These are phyloP conservation scores for Eristalis arbustorum DNA, from an alignment of 2,888 invertebrate species.

Conservation along the genomic window DNA sequence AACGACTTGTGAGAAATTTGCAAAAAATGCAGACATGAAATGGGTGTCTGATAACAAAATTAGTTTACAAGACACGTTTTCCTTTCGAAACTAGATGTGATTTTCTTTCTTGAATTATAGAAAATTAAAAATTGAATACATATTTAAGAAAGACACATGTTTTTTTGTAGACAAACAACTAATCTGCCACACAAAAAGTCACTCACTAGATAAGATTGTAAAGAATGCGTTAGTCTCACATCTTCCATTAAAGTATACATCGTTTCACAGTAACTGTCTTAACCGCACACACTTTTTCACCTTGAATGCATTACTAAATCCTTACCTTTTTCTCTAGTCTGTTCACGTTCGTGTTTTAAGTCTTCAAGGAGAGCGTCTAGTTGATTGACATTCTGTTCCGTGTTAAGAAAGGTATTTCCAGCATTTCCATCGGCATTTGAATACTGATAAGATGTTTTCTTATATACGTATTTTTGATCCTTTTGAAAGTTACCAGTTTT, in stretches of 20 bases:
- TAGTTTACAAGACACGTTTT: too few species aligned
- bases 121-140: too few species aligned
- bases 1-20: background rate
- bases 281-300: background rate
- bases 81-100: too few species aligned
- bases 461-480: constrained; percentile 78
- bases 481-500: constrained; percentile 59
- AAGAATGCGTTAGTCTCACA: background rate
- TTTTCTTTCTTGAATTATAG: too few species aligned
- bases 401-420: constrained; percentile 73
- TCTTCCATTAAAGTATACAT: background rate
- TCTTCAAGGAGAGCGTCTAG: constrained; percentile 88
- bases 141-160: too few species aligned
- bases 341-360: constrained; percentile 82
- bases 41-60: too few species aligned
- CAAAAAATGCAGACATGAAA: background rate
- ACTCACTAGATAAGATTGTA: background rate
- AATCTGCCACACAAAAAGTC: background rate
- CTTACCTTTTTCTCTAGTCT: constrained; percentile 76
- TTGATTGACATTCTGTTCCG: constrained; percentile 86
- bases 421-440: constrained; percentile 75
- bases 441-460: constrained; percentile 79
- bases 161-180: background rate
- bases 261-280: background rate
- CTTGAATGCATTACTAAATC: background rate